Evolutionary conservation across 2,888 invertebrate genomes (phyloP).

Genomic region (Stegophylla sp.): DNA sequence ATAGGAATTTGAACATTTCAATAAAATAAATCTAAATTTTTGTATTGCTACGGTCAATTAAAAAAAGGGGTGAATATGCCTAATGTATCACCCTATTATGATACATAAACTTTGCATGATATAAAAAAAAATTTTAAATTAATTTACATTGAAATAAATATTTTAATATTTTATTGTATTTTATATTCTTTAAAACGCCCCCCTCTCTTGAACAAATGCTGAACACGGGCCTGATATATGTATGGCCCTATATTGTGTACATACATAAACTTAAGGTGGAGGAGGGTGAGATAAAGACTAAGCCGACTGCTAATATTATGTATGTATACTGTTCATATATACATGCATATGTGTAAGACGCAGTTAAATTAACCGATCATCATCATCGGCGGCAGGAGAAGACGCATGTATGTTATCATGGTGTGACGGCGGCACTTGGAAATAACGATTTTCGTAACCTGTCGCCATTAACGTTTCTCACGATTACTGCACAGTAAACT

Average conservation of each 20-base stretch:
- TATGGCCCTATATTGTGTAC: no score
- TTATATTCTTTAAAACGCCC: no score
- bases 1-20: no score
- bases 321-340: background rate
- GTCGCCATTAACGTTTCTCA: constrained; percentile 57
- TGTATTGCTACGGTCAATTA: no score
- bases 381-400: background rate
- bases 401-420: constrained; percentile 1
- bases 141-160: no score
- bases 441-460: constrained; percentile 57
- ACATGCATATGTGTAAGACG: constrained; percentile 20
- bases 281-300: constrained; percentile 18
- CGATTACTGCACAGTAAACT: constrained; percentile 17
- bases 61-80: no score
- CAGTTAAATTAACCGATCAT: constrained; percentile 57
- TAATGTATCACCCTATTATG: no score
- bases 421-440: constrained; percentile 41
- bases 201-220: background rate
- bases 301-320: constrained; percentile 32
- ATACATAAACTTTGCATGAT: no score
- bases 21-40: no score
- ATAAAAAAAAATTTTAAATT: no score
- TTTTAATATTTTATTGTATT: no score
- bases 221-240: background rate
- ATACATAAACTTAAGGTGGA: background rate